A percentile compares a stretch with the other conserved stretches of the same genome.
phyloP scores from a whole-genome alignment of 2,888 invertebrate species.

The Chaetogeoica ovagalla region DNA sequence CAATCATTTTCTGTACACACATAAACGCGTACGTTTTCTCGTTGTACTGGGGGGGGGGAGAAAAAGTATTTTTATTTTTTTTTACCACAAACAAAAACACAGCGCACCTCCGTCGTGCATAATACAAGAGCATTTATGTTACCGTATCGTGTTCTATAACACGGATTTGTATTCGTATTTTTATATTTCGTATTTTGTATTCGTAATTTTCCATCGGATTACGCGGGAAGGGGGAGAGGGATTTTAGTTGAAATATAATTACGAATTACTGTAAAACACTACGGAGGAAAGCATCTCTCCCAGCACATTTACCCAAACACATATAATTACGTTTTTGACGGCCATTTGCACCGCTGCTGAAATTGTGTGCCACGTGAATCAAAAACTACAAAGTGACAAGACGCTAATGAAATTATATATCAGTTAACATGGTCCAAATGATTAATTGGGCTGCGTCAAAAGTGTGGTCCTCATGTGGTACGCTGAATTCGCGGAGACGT shows the following conservation, averaged over 20 bases:
- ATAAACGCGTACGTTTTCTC: background rate
- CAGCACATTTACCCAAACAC: constrained; percentile 1
- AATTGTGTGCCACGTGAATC: background rate
- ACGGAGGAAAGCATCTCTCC: background rate
- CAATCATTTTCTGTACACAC: constrained; percentile 16
- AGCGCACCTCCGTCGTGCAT: no score
- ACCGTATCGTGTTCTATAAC: no score
- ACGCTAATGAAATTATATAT: constrained; percentile 30
- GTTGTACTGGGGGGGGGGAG: no score
- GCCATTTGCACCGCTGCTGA: constrained; percentile 6
- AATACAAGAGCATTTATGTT: no score
- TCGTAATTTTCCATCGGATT: background rate
- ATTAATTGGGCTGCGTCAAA: constrained; percentile 27
- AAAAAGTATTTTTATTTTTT: no score
- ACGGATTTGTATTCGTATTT: no score
- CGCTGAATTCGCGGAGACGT: no score
- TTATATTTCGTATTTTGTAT: no score
- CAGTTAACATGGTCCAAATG: constrained; percentile 25
- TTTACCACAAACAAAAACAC: no score
- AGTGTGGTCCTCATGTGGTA: background rate
- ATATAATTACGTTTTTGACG: constrained; percentile 24
- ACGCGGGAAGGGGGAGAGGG: background rate
- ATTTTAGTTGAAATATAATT: background rate
- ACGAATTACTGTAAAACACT: background rate
- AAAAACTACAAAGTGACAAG: constrained; percentile 16